Conservation (phyloP, 2,113 vertebrate genomes). For the Scopus umbretta region DNA sequence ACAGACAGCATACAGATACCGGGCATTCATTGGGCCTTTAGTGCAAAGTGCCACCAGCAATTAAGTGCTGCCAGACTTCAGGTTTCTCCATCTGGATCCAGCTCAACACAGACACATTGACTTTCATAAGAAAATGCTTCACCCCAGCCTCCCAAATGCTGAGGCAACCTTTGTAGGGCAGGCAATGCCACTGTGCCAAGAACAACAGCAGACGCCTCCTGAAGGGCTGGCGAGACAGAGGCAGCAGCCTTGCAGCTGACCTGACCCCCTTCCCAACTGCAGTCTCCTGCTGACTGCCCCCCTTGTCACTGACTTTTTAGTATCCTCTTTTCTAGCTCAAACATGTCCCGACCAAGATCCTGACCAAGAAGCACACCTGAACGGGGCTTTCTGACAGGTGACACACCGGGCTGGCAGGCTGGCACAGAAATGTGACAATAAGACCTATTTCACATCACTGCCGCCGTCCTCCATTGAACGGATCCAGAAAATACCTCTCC, state of each 20-base stretch:
- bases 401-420: not conserved
- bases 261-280: not conserved
- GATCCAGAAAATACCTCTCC: not conserved
- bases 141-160: not conserved
- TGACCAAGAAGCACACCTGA: not conserved
- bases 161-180: not conserved
- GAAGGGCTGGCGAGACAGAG: not conserved
- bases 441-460: not conserved
- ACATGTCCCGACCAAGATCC: not conserved
- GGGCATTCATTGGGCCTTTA: not conserved
- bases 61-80: not conserved
- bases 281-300: not conserved
- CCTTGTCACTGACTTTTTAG: not conserved
- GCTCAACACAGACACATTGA: not conserved
- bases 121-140: not conserved
- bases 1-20: not conserved
- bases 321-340: not conserved
- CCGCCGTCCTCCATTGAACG: not conserved
- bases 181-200: not conserved
- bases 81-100: not conserved
- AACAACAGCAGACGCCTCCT: accelerated
- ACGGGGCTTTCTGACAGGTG: not conserved
- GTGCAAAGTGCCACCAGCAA: not conserved
- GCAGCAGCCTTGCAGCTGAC: not conserved
- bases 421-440: not conserved